A percentile compares a stretch with the other conserved stretches of the same genome.
These are phyloP conservation scores for Noctua janthina DNA, from an alignment of 2,888 invertebrate species.

Conservation along the genomic window DNA sequence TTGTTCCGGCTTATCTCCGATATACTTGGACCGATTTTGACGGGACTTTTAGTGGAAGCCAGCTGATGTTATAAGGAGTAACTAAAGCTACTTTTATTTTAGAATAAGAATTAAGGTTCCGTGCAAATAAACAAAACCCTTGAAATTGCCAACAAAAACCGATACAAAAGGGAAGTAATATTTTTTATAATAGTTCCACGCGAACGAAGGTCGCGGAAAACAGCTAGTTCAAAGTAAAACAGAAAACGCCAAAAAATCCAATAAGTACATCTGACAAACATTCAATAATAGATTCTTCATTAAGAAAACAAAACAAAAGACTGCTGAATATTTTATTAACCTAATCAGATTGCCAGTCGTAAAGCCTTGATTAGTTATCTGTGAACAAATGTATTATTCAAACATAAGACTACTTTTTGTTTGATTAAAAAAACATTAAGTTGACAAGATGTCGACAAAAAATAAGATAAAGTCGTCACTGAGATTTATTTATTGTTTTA, in stretches of 20 bases:
- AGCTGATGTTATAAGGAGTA: too few species aligned
- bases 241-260: background rate
- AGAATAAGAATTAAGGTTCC: too few species aligned
- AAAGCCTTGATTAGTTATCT: conserved; percentile 41
- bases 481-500: conserved; percentile 49
- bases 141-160: too few species aligned
- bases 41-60: too few species aligned
- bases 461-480: conserved; percentile 45
- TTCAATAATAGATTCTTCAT: background rate
- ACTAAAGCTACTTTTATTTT: too few species aligned
- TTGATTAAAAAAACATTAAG: conserved; percentile 42
- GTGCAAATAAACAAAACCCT: too few species aligned
- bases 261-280: background rate
- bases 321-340: conserved; percentile 22
- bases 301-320: conserved; percentile 29
- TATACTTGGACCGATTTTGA: too few species aligned
- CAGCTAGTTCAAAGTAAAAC: background rate
- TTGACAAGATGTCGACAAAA: conserved; percentile 41
- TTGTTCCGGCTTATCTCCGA: too few species aligned
- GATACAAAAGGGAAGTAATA: too few species aligned
- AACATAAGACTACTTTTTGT: conserved; percentile 46
- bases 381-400: conserved; percentile 44
- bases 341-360: conserved; percentile 30
- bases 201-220: too few species aligned
- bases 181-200: too few species aligned